Evolutionary conservation across 2,113 vertebrate species (phyloP).

Genomic region (Haliaeetus leucogaster): DNA sequence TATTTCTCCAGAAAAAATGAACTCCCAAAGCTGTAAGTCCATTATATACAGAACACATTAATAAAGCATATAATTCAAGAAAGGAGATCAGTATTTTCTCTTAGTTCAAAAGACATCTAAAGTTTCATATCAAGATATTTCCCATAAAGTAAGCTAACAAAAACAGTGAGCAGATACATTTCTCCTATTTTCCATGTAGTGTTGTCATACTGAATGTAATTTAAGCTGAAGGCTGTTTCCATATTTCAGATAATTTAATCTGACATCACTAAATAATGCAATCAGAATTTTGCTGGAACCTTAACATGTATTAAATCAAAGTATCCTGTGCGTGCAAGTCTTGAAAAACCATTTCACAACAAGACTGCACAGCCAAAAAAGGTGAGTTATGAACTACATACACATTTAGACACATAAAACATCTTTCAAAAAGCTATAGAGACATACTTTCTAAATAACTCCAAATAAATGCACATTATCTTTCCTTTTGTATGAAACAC

Average conservation of each 20-base stretch:
- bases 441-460: background rate
- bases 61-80: background rate
- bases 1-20: background rate
- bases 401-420: background rate
- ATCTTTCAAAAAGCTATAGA: background rate
- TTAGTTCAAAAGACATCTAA: slow-evolving; percentile 29
- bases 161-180: slow-evolving; percentile 48
- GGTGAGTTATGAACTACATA: background rate
- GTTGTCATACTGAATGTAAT: slow-evolving; percentile 55
- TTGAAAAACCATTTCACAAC: slow-evolving; percentile 29
- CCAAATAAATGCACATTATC: background rate
- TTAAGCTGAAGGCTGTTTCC: slow-evolving; percentile 75
- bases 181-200: slow-evolving; percentile 42
- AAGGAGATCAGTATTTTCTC: background rate
- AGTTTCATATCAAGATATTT: background rate
- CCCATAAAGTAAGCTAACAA: slow-evolving; percentile 71
- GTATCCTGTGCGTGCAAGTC: background rate
- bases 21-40: background rate
- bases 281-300: slow-evolving; percentile 76
- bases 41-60: background rate
- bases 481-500: background rate
- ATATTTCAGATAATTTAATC: slow-evolving; percentile 76
- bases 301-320: slow-evolving; percentile 79
- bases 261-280: slow-evolving; percentile 81
- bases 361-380: background rate